Conservation (phyloP, 2,888 invertebrate species). For the Salpingus planirostris region DNA sequence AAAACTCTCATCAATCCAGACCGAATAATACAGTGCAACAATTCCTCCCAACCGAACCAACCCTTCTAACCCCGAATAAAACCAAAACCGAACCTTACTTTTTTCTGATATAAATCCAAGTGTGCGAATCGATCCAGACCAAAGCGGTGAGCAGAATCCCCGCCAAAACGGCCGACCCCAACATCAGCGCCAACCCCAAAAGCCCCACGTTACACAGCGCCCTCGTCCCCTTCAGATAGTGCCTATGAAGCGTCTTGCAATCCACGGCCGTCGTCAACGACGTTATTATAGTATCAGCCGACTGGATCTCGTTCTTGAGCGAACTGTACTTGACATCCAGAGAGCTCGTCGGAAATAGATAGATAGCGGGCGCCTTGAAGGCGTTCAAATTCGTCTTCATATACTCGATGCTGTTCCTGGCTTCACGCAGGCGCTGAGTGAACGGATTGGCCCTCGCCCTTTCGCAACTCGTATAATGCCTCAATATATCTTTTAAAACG, state of each 20-base stretch:
- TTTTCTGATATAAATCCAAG: constrained; percentile 93
- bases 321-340: constrained; percentile 68
- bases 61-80: too few species aligned
- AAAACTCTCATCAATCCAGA: too few species aligned
- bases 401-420: constrained; percentile 41
- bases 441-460: constrained; percentile 71
- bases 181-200: constrained; percentile 74
- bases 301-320: constrained; percentile 67
- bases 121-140: constrained; percentile 91
- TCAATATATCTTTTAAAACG: too few species aligned
- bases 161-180: constrained; percentile 76
- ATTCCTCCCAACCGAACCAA: too few species aligned
- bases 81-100: too few species aligned
- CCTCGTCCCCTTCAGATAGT: constrained; percentile 67
- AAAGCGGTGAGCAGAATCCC: constrained; percentile 86
- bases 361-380: constrained; percentile 45
- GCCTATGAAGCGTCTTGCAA: constrained; percentile 74
- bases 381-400: constrained; percentile 45
- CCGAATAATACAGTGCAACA: too few species aligned
- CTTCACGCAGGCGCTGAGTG: constrained; percentile 71
- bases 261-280: constrained; percentile 65
- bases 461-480: constrained; percentile 69
- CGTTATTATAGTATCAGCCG: constrained; percentile 63
- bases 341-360: constrained; percentile 42
- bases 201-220: constrained; percentile 78